These are phyloP conservation scores for Lamellibrachia satsuma DNA, from an alignment of 2,888 invertebrate species.

Conservation along the genomic window DNA sequence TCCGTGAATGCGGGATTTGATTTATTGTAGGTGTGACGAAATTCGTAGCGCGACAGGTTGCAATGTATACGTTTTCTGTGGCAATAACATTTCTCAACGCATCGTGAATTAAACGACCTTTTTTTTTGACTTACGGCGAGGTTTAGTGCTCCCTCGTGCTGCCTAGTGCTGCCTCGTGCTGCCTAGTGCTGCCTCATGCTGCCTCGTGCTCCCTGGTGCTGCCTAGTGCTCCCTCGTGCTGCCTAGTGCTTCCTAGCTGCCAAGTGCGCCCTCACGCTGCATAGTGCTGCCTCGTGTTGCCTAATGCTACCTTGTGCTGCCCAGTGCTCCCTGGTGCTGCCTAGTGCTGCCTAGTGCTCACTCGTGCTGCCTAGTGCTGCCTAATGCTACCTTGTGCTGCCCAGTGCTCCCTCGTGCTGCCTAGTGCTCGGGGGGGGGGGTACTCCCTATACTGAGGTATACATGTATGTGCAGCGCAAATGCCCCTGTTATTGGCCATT, in stretches of 20 bases:
- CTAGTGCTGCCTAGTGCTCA: too few relatives aligned
- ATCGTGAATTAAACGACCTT: neutral
- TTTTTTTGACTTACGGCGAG: neutral
- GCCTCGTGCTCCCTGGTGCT: neutral
- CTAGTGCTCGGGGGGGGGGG: too few relatives aligned
- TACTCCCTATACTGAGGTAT: too few relatives aligned
- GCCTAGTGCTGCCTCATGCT: neutral
- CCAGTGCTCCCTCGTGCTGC: too few relatives aligned
- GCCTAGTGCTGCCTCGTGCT: neutral
- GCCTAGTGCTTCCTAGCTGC: neutral
- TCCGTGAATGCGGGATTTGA: neutral
- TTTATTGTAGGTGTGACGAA: neutral
- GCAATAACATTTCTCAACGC: neutral
- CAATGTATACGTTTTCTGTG: neutral
- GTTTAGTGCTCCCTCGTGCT: neutral
- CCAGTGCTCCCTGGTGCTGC: too few relatives aligned
- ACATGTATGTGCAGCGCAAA: too few relatives aligned
- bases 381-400: too few relatives aligned
- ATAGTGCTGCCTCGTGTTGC: too few relatives aligned
- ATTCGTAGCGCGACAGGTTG: neutral
- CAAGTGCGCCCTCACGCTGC: too few relatives aligned
- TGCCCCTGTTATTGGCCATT: too few relatives aligned
- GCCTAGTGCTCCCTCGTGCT: neutral
- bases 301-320: too few relatives aligned
- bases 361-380: too few relatives aligned